These are phyloP conservation scores for Xenopus petersii DNA, from an alignment of 2,797 vertebrate species.

Conservation along the genomic window DNA sequence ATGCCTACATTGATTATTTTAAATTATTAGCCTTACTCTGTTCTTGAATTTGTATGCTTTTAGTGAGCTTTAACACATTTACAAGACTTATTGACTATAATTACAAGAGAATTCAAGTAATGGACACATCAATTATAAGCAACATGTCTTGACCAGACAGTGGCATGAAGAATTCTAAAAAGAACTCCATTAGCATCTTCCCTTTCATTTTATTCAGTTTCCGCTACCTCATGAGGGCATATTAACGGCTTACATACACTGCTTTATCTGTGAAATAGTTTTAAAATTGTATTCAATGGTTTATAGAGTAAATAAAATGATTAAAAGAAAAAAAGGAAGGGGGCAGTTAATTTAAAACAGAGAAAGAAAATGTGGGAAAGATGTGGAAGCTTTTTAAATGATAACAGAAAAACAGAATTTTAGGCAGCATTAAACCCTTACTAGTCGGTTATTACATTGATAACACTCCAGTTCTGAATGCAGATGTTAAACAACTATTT, in stretches of 20 bases:
- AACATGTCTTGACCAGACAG: constrained; percentile 95
- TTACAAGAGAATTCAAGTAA: constrained; percentile 99
- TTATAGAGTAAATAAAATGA: constrained; percentile 37
- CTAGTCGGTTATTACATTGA: too few relatives aligned
- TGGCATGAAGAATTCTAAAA: constrained; percentile 98
- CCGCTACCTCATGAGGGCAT: constrained; percentile 69
- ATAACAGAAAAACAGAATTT: too few relatives aligned
- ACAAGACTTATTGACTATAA: constrained; percentile 99
- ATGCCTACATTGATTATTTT: constrained; percentile 99
- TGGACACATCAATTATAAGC: constrained; percentile 99
- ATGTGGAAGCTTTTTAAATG: too few relatives aligned
- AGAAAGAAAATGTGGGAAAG: too few relatives aligned
- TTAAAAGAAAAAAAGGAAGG: too few relatives aligned
- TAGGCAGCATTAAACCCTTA: too few relatives aligned
- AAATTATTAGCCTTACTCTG: constrained; percentile 99
- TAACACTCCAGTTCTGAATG: too few relatives aligned
- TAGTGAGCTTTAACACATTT: constrained; percentile 99
- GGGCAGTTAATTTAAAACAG: too few relatives aligned
- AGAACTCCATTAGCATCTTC: constrained; percentile 92
- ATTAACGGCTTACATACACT: constrained; percentile 63
- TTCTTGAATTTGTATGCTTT: constrained; percentile 99
- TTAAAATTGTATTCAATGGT: constrained; percentile 43
- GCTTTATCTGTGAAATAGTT: constrained; percentile 54
- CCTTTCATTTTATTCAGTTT: constrained; percentile 72
- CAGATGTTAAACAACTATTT: too few relatives aligned